These are phyloP conservation scores for Avahi laniger DNA, from an alignment of 2,797 vertebrate genomes.

Conservation along the genomic window DNA sequence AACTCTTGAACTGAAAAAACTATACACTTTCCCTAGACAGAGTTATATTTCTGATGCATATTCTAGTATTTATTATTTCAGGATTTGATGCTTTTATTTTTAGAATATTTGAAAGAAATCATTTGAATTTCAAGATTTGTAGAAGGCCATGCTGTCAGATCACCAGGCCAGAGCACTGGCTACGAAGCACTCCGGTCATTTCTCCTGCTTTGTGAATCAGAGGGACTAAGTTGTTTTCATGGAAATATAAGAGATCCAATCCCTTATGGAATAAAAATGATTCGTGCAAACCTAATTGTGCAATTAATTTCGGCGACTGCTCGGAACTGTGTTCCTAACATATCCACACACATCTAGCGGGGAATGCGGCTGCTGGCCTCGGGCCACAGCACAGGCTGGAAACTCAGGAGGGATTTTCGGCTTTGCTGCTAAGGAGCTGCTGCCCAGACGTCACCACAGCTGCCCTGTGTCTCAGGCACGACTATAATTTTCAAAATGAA, in stretches of 20 bases:
- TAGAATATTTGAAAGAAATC: conserved; percentile 29
- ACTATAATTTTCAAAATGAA: conserved; percentile 55
- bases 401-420: not conserved
- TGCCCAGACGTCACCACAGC: not conserved
- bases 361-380: not conserved
- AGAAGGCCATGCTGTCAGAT: not conserved
- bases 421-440: not conserved
- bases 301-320: not conserved
- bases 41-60: conserved; percentile 1
- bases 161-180: not conserved
- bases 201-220: not conserved
- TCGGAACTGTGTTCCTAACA: not conserved
- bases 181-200: not conserved
- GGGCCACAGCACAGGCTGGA: not conserved
- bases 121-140: not conserved
- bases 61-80: not conserved
- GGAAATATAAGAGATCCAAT: not conserved
- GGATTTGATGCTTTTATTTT: conserved; percentile 8
- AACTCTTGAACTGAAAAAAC: not conserved
- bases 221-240: not conserved
- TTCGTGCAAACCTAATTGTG: not conserved
- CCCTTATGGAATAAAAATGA: not conserved
- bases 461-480: not conserved
- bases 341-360: not conserved
- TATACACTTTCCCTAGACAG: not conserved